Evolutionary conservation across 2,113 vertebrate species (phyloP).

Genomic region (Rhinopomastus cyanomelas): DNA sequence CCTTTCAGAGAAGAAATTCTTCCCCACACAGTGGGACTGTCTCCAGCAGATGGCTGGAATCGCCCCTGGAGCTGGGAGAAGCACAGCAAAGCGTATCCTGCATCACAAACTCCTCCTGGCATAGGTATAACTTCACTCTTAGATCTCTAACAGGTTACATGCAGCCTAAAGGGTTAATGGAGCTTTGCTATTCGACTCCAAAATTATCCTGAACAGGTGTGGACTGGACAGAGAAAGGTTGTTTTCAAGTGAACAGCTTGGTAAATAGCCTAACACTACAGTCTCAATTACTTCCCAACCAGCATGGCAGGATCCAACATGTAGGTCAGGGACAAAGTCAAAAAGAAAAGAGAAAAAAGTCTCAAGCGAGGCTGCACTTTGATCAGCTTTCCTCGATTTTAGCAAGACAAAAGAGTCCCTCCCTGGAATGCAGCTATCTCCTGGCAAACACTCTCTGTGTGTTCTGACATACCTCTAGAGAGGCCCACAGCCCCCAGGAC

Average conservation of each 20-base stretch:
- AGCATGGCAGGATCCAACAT: conserved; percentile 49
- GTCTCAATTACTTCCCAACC: conserved; percentile 59
- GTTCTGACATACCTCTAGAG: neutral
- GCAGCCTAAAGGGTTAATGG: conserved; percentile 21
- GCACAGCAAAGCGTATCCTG: rapidly evolving
- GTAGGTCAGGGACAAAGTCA: conserved; percentile 72
- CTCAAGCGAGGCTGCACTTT: conserved; percentile 41
- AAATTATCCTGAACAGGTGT: conserved; percentile 42
- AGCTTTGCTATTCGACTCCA: neutral
- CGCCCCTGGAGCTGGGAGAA: neutral
- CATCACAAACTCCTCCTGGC: neutral
- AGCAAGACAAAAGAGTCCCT: conserved; percentile 56
- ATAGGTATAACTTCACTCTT: neutral
- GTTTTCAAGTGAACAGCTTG: conserved; percentile 65
- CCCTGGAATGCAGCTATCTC: conserved; percentile 61
- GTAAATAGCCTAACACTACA: conserved; percentile 52
- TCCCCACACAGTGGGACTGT: neutral
- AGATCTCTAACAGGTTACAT: neutral
- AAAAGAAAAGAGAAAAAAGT: conserved; percentile 38
- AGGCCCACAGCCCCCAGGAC: neutral
- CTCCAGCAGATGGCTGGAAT: neutral
- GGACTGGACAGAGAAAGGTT: conserved; percentile 44
- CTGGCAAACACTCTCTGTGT: conserved; percentile 12
- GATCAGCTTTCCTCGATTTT: conserved; percentile 59
- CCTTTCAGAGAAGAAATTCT: no score